phyloP scores from a whole-genome alignment of 2,888 invertebrate genomes.

The Xestoiulus laeticollis region DNA sequence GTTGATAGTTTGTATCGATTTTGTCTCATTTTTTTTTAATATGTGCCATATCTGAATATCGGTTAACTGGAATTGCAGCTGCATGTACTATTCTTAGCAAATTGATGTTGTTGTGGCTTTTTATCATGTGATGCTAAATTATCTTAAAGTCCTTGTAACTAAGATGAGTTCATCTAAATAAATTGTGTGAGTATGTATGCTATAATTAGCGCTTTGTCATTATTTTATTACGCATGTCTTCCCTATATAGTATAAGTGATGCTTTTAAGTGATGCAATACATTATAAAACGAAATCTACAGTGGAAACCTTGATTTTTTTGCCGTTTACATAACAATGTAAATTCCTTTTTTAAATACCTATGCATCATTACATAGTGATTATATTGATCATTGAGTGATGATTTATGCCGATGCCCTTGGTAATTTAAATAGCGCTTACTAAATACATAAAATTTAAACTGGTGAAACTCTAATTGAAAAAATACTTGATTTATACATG shows the following conservation, averaged over 20 bases:
- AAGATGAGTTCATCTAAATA: slow-evolving; percentile 6
- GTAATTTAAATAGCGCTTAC: not conserved
- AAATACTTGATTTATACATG: too few relatives aligned
- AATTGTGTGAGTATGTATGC: not conserved
- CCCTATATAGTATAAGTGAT: not conserved
- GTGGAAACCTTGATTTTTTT: not conserved
- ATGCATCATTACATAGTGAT: not conserved
- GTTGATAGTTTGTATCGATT: slow-evolving; percentile 1
- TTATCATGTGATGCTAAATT: not conserved
- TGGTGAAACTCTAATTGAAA: not conserved
- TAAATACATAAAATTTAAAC: not conserved
- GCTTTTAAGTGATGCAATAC: not conserved
- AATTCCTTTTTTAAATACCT: not conserved
- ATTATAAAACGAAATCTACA: not conserved
- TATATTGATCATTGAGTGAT: not conserved
- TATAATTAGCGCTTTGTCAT: slow-evolving; percentile 34
- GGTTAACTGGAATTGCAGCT: not conserved
- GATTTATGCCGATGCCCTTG: slow-evolving; percentile 13
- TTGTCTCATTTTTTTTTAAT: not conserved
- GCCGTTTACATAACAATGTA: slow-evolving; percentile 3
- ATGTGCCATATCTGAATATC: not conserved
- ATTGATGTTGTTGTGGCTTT: not conserved
- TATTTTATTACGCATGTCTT: not conserved
- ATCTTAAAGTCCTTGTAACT: slow-evolving; percentile 1
- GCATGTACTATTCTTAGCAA: not conserved